phyloP scores from a whole-genome alignment of 2,113 vertebrate genomes.

The Pelecanus crispus region DNA sequence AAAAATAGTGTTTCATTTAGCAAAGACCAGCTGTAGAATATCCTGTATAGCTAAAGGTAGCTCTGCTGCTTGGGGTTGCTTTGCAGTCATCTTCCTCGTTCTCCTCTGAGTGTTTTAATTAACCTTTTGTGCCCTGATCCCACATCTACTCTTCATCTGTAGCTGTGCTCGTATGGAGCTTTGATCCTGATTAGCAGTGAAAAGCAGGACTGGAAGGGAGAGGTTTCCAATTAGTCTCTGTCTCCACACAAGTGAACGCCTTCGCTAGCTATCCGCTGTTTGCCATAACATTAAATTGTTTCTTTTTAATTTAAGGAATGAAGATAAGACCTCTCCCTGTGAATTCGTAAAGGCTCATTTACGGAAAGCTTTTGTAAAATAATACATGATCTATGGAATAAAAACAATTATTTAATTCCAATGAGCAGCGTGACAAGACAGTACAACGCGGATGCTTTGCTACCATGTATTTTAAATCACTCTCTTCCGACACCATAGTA shows the following conservation, averaged over 20 bases:
- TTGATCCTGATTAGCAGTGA: not conserved
- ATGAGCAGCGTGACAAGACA: not conserved
- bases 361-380: not conserved
- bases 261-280: not conserved
- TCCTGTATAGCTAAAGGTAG: not conserved
- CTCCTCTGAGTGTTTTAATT: constrained; percentile 54
- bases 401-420: not conserved
- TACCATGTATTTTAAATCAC: not conserved
- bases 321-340: not conserved
- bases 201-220: not conserved
- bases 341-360: not conserved
- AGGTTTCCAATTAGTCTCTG: not conserved
- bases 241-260: not conserved
- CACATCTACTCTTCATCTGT: not conserved
- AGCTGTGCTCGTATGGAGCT: not conserved
- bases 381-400: not conserved
- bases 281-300: not conserved
- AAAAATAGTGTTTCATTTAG: not conserved
- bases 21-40: not conserved
- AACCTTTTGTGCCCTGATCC: constrained; percentile 27
- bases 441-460: fast-evolving
- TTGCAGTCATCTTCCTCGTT: not conserved
- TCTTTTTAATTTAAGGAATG: not conserved
- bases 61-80: not conserved
- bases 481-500: not conserved